Percentiles rank a stretch among this genome's conserved stretches.
Conservation (phyloP, 2,888 invertebrate species). For the Strigamia crassipes region DNA sequence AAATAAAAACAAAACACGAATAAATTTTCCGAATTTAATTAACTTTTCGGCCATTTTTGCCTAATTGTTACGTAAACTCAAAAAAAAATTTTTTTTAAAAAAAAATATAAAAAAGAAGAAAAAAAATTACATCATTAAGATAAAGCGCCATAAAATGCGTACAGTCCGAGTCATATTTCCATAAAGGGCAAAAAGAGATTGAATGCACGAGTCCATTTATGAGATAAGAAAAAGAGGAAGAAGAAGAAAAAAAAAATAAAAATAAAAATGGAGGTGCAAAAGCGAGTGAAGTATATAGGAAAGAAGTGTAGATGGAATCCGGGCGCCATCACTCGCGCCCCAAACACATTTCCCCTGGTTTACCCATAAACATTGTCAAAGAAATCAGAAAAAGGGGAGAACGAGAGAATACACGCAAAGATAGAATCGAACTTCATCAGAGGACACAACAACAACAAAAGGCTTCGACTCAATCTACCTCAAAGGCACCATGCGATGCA, state of each 20-base stretch:
- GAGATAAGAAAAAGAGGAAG: conserved; percentile 12
- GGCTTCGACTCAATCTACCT: conserved; percentile 25
- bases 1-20: neutral
- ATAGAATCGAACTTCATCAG: conserved; percentile 35
- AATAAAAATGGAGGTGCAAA: neutral
- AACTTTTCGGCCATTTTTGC: neutral
- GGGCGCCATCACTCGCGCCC: neutral
- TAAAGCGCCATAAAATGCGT: neutral
- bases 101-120: too few species aligned
- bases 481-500: conserved; percentile 8
- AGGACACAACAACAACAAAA: neutral
- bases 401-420: neutral
- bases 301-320: neutral
- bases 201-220: neutral
- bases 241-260: neutral
- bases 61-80: neutral
- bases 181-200: neutral
- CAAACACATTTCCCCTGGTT: conserved; percentile 34
- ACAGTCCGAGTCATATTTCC: neutral
- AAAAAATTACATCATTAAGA: neutral
- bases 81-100: too few species aligned
- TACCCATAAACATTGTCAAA: conserved; percentile 35
- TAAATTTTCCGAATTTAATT: too few species aligned
- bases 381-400: neutral
- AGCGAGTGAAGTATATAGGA: neutral